Base-by-base conservation (phyloP, 1,140 invertebrate species). In the Hylyphantes graminicola region DNA sequence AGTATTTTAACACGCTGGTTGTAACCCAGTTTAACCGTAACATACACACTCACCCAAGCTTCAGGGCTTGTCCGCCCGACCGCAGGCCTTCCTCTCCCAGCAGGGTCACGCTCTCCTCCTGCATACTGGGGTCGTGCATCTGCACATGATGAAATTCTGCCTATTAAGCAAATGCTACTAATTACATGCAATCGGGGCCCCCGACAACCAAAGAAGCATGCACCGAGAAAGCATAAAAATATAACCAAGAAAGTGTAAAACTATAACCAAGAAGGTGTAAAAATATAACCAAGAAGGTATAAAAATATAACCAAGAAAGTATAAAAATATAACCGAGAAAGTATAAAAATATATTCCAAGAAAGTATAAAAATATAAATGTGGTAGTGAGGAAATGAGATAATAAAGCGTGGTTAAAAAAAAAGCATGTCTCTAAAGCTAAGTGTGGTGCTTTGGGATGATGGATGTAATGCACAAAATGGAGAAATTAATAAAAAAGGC, bases 11-110 rank as follows among this genome's bases (percentile, higher is more conserved):
- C 35, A 2, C 35, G 1, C 1, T 35, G 35, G 35, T 35, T 35
- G 35, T 35, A 35, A 35, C 35, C 5, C 2, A 35, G 35, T 35
- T 35, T 35, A 5, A 35, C 35, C 35, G 35, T 35, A 35, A 5
- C 35, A 35, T 35, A 35, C 1, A 8, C 13, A 81, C 89, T 94
- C 94, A 96, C 95, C 95, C 96, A 90, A 98, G 92, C 92, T 97
- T 97, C 90, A 98, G 59, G 90, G 95, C 95, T 92, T 96, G 96
- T 90, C 96, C 96, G 90, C 95, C 95, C 89, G 95, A 87, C 90
- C 95, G 93, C 87, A 96, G 93, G 89, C 94, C 95, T 91, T 98
- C 96, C 92, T 98, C 97, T 89, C 96, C 96, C 88, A 98, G 93
- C 88, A 98, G 93, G 88, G 95, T 96, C 87, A 96, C 94, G 91